Base-by-base conservation (phyloP, 2,113 vertebrate genomes). In the Triplophysa tibetana region DNA sequence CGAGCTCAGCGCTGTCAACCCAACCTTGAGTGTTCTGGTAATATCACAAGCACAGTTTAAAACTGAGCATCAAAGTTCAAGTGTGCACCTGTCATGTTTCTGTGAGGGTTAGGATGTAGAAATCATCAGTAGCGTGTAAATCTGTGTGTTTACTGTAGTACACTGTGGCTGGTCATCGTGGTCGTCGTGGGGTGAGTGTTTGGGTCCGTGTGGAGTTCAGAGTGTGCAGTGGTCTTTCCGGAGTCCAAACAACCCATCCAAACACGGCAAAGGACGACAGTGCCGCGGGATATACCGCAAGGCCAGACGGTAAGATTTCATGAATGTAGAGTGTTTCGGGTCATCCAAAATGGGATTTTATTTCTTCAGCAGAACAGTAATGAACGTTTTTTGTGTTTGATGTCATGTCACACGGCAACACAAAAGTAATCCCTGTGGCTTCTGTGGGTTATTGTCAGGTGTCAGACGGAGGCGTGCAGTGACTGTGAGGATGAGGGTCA, bases 151-250 rank as follows among this genome's bases (percentile, higher is more conserved):
- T 65, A 8, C 43, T 3, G 60, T 81, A 98, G 96, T 96, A 75
- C 89, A 96, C 81, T 98, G 96, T 24, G 94, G 94, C 43, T 98
- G 96, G 96, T 96, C 96, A 0, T 78, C 93, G 0, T 98, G 96
- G 96, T 95, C 96, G 0, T 86, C 91, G 0, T 98, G 96, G 96
- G 95, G 94, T 0, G 92, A 95, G 48, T 98, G 96, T 84, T 84
- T 96, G 83, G 96, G 95, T 0, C 92, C 95, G 0, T 96, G 96
- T 29, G 94, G 94, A 0, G 91, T 94, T 65, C 93, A 94, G 87
- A 96, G 95, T 21, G 89, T 98, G 24, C 96, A 97, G 89, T 98
- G 96, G 96, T 94, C 96, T 0, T 98, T 98, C 83, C 93, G 95
- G 43, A 97, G 96, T 83, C 95, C 96, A 43, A 95, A 93, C 85